phyloP scores from a whole-genome alignment of 2,888 invertebrate species.

The Tupiocoris notatus region DNA sequence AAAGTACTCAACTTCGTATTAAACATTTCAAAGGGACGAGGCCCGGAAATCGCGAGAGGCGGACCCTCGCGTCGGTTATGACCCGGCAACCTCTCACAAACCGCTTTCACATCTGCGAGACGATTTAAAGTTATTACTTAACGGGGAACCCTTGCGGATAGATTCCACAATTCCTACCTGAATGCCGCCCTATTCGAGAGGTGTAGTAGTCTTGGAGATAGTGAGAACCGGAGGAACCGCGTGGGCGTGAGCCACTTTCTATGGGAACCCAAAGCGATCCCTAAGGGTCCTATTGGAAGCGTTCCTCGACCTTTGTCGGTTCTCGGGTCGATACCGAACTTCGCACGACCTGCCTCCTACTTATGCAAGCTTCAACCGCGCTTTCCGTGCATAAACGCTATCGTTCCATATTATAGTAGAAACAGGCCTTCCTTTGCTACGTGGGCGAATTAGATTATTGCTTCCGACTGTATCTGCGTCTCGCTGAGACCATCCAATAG shows the following conservation, averaged over 20 bases:
- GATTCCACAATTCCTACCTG: not conserved
- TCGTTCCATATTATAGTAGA: not conserved
- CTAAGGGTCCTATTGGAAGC: not conserved
- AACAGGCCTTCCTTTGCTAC: not conserved
- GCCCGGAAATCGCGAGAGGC: not conserved
- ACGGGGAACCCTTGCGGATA: not conserved
- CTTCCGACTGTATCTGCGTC: not conserved
- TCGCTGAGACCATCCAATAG: too few species aligned
- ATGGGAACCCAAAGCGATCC: not conserved
- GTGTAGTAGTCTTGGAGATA: too few species aligned
- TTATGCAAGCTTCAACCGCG: not conserved
- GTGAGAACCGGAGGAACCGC: too few species aligned
- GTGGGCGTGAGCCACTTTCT: not conserved
- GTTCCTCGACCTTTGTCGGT: not conserved
- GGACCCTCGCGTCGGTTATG: not conserved
- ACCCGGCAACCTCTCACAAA: not conserved
- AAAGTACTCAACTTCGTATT: not conserved
- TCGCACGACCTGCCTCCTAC: not conserved
- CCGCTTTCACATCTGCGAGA: not conserved
- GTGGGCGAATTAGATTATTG: not conserved
- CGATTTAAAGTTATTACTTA: not conserved
- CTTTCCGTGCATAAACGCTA: not conserved
- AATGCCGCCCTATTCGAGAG: too few species aligned
- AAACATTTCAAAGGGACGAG: not conserved
- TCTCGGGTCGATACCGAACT: not conserved